A percentile compares a stretch with the other conserved stretches of the same genome.
These are phyloP conservation scores for Falco naumanni DNA, from an alignment of 2,797 vertebrate genomes.

Conservation along the genomic window DNA sequence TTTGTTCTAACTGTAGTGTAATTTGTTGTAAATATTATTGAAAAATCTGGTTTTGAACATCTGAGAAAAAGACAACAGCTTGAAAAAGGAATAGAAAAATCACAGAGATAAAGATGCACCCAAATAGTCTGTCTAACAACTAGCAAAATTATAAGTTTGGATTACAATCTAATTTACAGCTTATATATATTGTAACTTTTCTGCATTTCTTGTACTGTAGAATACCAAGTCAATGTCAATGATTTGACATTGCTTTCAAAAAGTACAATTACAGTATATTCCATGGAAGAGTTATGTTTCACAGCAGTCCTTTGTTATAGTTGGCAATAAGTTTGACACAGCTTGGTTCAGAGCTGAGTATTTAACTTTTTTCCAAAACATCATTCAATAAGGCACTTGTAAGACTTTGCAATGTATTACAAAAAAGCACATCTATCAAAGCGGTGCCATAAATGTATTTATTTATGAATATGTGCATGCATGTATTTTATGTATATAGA, in stretches of 20 bases:
- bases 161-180: conserved; percentile 35
- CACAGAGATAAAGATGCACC: not conserved
- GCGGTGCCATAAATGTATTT: not conserved
- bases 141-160: conserved; percentile 15
- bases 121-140: conserved; percentile 11
- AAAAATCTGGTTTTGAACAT: not conserved
- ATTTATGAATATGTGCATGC: not conserved
- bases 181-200: conserved; percentile 44
- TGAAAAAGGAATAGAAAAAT: not conserved
- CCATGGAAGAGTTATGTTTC: not conserved
- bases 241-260: conserved; percentile 57
- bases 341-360: not conserved
- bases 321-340: conserved; percentile 2
- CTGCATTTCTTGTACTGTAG: conserved; percentile 4
- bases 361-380: not conserved
- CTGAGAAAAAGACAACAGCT: not conserved
- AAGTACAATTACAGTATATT: conserved; percentile 40
- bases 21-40: not conserved
- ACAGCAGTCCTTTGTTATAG: conserved; percentile 39
- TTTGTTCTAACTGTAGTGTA: not conserved
- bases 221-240: conserved; percentile 40
- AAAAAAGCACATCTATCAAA: not conserved
- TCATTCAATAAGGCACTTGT: fast-evolving
- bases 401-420: not conserved
- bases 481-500: not conserved